Conservation (phyloP, 2,113 vertebrate genomes). For the Glareola pratincola region DNA sequence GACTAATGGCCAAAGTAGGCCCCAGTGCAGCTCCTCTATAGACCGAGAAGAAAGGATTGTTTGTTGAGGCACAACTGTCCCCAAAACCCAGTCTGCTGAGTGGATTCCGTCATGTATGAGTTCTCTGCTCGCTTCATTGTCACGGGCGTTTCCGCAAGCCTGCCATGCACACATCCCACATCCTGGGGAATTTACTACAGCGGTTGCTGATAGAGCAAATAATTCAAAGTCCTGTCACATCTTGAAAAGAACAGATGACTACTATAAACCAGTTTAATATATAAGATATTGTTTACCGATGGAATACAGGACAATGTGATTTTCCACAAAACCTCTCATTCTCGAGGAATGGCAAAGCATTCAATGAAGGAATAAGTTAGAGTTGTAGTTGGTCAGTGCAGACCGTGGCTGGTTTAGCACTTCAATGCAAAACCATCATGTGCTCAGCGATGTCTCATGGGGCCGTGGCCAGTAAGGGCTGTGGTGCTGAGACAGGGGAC, state of each 20-base stretch:
- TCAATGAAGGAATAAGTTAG: slow-evolving; percentile 26
- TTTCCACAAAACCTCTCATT: not conserved
- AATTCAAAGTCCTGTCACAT: slow-evolving; percentile 43
- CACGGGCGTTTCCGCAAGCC: slow-evolving; percentile 17
- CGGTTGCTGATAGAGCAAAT: slow-evolving; percentile 19
- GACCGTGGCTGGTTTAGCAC: not conserved
- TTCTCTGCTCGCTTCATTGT: slow-evolving; percentile 47
- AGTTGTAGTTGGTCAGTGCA: not conserved
- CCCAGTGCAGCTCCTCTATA: slow-evolving; percentile 30
- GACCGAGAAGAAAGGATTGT: slow-evolving; percentile 59
- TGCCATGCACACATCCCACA: not conserved
- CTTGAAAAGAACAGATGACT: slow-evolving; percentile 50
- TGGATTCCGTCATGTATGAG: slow-evolving; percentile 37
- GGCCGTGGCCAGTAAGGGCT: not conserved
- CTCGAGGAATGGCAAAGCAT: slow-evolving; percentile 11
- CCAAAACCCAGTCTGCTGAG: slow-evolving; percentile 20
- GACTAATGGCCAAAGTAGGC: slow-evolving; percentile 57
- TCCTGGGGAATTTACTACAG: slow-evolving; percentile 18
- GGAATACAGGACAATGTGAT: not conserved
- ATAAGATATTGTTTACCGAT: not conserved
- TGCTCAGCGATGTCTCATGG: not conserved
- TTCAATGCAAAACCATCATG: not conserved
- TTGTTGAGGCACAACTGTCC: slow-evolving; percentile 57
- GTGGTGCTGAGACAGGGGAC: not conserved
- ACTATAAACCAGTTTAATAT: slow-evolving; percentile 2